Conservation (phyloP, 1,140 invertebrate genomes). For the Chlorops oryzae region DNA sequence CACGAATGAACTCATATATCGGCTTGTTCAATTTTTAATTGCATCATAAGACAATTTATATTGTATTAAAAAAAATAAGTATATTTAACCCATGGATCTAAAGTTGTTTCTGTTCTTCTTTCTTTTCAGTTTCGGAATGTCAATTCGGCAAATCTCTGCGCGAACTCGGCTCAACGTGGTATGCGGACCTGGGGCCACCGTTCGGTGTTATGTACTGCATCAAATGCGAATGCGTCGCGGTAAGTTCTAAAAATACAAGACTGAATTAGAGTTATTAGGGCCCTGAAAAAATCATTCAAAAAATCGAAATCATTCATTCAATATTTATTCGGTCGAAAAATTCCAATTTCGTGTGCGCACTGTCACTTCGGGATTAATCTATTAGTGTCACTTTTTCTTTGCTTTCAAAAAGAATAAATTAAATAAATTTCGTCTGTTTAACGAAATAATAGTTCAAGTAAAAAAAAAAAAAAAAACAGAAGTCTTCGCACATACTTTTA, state of each 20-base stretch:
- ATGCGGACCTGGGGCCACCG: slow-evolving; percentile 80
- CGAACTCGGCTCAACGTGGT: slow-evolving; percentile 82
- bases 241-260: slow-evolving; percentile 58
- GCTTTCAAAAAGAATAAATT: no score
- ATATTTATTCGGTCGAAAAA: no score
- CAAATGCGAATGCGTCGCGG: slow-evolving; percentile 84
- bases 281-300: no score
- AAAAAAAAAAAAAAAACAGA: no score
- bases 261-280: no score
- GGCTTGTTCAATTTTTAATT: no score
- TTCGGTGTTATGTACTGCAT: slow-evolving; percentile 91
- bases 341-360: background rate
- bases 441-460: no score
- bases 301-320: no score
- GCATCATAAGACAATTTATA: background rate
- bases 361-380: background rate
- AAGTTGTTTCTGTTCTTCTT: background rate
- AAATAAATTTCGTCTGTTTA: no score
- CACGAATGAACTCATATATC: no score
- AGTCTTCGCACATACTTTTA: no score
- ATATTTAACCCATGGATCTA: background rate
- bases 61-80: background rate
- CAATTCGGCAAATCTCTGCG: slow-evolving; percentile 78
- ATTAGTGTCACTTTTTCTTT: no score
- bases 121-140: slow-evolving; percentile 69